Evolutionary conservation across 1,140 invertebrate genomes (phyloP), one percentile per base, ranked within the genome.

Genomic region (Phortica variegata): DNA sequence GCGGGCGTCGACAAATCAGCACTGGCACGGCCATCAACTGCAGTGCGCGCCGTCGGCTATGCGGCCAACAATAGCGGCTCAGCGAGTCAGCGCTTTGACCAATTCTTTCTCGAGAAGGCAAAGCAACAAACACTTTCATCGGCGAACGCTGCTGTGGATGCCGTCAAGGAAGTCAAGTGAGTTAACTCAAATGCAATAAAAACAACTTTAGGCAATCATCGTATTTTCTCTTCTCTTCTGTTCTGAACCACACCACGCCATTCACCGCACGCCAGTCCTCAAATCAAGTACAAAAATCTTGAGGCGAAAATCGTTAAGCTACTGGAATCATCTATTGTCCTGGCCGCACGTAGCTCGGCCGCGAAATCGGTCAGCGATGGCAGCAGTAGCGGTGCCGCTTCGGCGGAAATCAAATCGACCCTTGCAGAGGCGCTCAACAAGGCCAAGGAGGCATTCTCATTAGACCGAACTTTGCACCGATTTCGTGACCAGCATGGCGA

Each of bases 391-490:
- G 12, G 41, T 16, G 9, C 20, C 1, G 5, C 20, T 8, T 47
- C 31, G 10, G 15, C 54, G 1, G 72, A 70, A 19, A 2, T 45
- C 0, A 75, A 66, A 8, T 52, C 62, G 15, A 45, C 43, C 2
- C 23, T 65, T 21, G 36, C 70, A 1, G 68, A 66, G 72, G 84
- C 94, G 1, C 77, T 99, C 21, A 89, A 94, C 42, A 91, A 95
- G 77, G 96, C 95, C 0, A 97, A 97, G 78, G 95, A 99, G 79
- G 95, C 95, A 12, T 94, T 91, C 1, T 85, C 90, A 7, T 88
- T 97, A 74, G 96, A 99, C 76, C 80, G 87, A 51, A 87, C 87
- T 52, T 75, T 98, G n/a, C 91, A 94, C 46, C 80, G 89, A 54
- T 83, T 95, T 66, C 89, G 95, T 60, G 93, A 97, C 76, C 93